These are phyloP conservation scores for Apostichopus californicus DNA, from an alignment of 35 echinoderm and acorn worm genomes.

Conservation along the genomic window DNA sequence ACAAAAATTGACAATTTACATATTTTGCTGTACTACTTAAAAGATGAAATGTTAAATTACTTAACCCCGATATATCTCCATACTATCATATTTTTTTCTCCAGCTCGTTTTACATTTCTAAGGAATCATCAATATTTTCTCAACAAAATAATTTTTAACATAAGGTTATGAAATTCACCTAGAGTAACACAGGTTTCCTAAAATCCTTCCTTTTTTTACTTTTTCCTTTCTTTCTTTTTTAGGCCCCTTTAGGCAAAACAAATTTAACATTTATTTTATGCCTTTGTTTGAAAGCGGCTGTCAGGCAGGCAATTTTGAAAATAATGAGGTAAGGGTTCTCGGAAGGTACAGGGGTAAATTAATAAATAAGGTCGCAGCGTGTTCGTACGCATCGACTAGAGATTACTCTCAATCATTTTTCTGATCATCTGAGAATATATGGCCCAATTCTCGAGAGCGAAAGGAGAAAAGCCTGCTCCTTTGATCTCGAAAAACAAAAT, in stretches of 20 bases:
- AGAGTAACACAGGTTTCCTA: neutral
- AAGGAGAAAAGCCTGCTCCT: neutral
- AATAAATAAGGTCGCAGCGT: neutral
- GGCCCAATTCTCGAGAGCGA: neutral
- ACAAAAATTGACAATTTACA: too few species aligned
- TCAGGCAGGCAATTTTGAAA: neutral
- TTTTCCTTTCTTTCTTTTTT: neutral
- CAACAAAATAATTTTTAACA: too few species aligned
- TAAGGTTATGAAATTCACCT: neutral
- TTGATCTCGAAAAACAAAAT: neutral
- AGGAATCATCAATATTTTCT: too few species aligned
- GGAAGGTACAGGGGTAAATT: neutral
- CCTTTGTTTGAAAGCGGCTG: neutral
- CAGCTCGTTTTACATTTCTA: too few species aligned
- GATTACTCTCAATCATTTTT: neutral
- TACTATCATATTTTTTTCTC: too few species aligned
- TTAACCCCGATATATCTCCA: too few species aligned
- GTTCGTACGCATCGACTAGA: neutral
- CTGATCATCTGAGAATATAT: neutral
- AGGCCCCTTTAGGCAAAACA: neutral
- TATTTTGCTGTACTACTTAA: too few species aligned
- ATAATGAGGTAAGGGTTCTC: neutral
- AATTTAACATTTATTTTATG: neutral
- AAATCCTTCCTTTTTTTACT: too few species aligned
- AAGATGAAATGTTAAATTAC: too few species aligned